Percentiles rank a stretch among this genome's conserved stretches.
Evolutionary conservation across 2,888 invertebrate species (phyloP).

Genomic region (Dynastes maya): DNA sequence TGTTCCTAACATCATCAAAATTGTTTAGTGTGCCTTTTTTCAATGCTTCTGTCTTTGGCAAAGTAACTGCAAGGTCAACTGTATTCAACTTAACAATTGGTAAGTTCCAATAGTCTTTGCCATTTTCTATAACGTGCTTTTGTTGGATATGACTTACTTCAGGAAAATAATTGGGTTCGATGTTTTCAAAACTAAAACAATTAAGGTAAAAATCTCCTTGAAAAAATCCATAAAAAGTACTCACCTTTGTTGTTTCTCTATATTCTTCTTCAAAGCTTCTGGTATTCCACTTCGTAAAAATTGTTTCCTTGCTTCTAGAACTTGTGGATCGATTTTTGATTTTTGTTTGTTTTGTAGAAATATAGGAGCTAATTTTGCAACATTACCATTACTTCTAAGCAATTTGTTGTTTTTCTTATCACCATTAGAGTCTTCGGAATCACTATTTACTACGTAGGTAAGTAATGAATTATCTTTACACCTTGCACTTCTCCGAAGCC

Average conservation of each 20-base stretch:
- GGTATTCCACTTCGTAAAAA: conserved; percentile 84
- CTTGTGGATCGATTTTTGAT: conserved; percentile 74
- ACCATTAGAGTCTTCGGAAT: conserved; percentile 29
- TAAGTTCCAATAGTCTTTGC: conserved; percentile 65
- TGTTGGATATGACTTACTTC: conserved; percentile 79
- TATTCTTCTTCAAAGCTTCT: conserved; percentile 75
- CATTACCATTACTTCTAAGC: conserved; percentile 57
- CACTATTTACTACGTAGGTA: conserved; percentile 19
- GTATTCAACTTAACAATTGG: conserved; percentile 59
- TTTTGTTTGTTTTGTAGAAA: conserved; percentile 74
- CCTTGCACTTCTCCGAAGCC: conserved; percentile 16
- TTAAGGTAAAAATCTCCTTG: conserved; percentile 28
- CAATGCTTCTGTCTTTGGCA: conserved; percentile 31
- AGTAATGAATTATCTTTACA: background rate
- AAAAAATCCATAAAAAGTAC: conserved; percentile 37
- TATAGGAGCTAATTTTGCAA: conserved; percentile 80
- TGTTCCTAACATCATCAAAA: background rate
- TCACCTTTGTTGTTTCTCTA: conserved; percentile 71
- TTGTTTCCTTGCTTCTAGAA: conserved; percentile 77
- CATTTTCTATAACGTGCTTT: conserved; percentile 59
- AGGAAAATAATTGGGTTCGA: conserved; percentile 74
- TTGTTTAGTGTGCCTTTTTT: conserved; percentile 40
- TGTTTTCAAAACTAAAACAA: conserved; percentile 62
- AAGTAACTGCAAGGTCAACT: conserved; percentile 23
- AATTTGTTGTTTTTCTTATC: conserved; percentile 26